Base-by-base conservation (phyloP, 2,888 invertebrate species). In the Perizoma affinitatum region DNA sequence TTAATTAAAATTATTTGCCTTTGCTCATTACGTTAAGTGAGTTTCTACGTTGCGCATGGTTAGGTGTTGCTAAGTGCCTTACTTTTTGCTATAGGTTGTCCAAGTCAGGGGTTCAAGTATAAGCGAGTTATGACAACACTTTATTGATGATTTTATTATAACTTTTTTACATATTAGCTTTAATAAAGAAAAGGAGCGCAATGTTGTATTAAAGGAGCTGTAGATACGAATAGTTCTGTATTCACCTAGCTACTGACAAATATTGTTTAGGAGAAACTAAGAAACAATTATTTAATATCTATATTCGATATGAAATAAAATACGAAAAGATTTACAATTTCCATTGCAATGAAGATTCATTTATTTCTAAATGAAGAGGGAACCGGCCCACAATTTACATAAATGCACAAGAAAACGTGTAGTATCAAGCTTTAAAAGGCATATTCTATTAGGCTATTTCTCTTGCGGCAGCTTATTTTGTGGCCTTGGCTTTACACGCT, bases 21-120 rank as follows among this genome's bases (percentile, higher is more conserved):
- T 73, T 71, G 64, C 73, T 75, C 74, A 78, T 80, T 79, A 76
- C 76, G 73, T 76, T 70, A 72, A 74, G 72, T 74, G 64, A 58
- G 54, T 51, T 53, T 54, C 41, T 51, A 51, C 54, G 60, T 67
- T 48, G 66, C 65, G 66, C 63, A 69, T 66, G 70, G 71, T 62
- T 61, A 66, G 69, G 69, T 66, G 64, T 63, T 64, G 69, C 65
- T 74, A 72, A 76, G 73, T 75, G 66, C 66, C 65, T 65, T 63
- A 72, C 74, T 74, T 75, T 69, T 65, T 64, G 58, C 51, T 55
- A 63, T 51, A 66, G 22, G 22, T 22, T 22, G 63, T 63, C 61
- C 62, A 67, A 73, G 65, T 41, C 58, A 40, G 69, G 69, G 46
- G 40, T 22, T 22, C 49, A 48, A 36, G 40, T 5, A 40, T 38